Percentiles rank a stretch among this genome's conserved stretches.
Conservation (phyloP, 1,140 invertebrate species). For the Pentalonia nigronervosa region DNA sequence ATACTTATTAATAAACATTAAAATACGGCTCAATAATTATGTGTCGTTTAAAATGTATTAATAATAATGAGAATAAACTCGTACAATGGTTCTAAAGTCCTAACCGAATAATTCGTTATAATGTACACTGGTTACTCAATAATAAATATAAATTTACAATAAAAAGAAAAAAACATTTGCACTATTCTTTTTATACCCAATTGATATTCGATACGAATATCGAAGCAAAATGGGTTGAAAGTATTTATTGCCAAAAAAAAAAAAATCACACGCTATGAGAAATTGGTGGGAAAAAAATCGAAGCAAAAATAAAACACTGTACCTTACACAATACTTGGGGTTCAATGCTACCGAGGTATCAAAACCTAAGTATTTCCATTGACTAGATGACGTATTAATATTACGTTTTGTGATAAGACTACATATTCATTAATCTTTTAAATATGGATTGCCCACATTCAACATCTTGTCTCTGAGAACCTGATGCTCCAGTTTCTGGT, state of each 20-base stretch:
- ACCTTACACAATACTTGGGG: constrained; percentile 57
- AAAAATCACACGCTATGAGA: constrained; percentile 55
- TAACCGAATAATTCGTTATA: constrained; percentile 44
- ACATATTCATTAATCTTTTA: constrained; percentile 56
- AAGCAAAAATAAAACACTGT: constrained; percentile 57
- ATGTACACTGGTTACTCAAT: constrained; percentile 30
- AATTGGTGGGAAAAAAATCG: constrained; percentile 51
- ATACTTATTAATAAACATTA: not conserved
- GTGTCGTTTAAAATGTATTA: constrained; percentile 34
- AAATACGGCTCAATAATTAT: constrained; percentile 23
- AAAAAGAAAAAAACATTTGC: constrained; percentile 39
- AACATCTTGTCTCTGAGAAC: constrained; percentile 56
- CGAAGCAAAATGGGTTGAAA: constrained; percentile 39
- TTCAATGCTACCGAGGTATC: constrained; percentile 58
- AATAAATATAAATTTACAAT: constrained; percentile 43
- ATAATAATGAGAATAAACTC: constrained; percentile 34
- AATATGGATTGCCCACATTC: constrained; percentile 56
- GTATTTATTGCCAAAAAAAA: constrained; percentile 58
- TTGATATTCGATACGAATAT: constrained; percentile 55
- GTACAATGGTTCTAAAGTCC: constrained; percentile 31
- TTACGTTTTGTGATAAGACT: constrained; percentile 55
- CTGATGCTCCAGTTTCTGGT: constrained; percentile 51
- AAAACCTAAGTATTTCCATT: constrained; percentile 58
- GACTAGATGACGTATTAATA: constrained; percentile 57
- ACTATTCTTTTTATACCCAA: constrained; percentile 53